Evolutionary conservation across 2,797 vertebrate genomes (phyloP).

Genomic region (Pseudocheirus occidentalis): DNA sequence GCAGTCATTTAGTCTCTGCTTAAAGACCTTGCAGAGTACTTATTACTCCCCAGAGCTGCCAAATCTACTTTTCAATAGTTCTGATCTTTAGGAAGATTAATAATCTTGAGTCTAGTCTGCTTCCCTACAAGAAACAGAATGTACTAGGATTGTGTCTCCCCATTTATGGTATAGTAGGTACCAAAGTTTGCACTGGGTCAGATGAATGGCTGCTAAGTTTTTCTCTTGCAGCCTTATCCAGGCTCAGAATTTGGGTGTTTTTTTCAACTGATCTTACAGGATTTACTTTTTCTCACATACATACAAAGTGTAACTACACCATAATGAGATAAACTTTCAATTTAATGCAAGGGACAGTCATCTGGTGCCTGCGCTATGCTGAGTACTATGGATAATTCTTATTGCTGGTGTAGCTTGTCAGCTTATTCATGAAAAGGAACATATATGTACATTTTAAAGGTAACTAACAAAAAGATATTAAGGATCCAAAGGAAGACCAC

Average conservation of each 20-base stretch:
- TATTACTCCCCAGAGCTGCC: not conserved
- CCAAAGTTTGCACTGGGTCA: not conserved
- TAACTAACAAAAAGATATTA: not conserved
- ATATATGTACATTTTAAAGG: not conserved
- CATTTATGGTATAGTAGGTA: not conserved
- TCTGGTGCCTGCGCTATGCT: not conserved
- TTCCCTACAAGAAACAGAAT: not conserved
- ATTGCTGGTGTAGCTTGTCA: not conserved
- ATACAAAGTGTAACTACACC: not conserved
- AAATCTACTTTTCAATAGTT: not conserved
- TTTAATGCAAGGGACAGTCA: not conserved
- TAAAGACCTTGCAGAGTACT: not conserved
- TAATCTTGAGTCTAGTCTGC: not conserved
- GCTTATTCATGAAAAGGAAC: not conserved
- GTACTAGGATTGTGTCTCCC: not conserved
- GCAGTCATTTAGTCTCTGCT: not conserved
- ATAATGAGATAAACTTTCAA: not conserved
- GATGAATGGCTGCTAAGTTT: not conserved
- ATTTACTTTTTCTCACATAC: not conserved
- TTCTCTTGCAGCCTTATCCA: not conserved
- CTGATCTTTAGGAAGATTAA: not conserved
- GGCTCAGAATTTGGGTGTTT: not conserved
- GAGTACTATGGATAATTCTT: not conserved
- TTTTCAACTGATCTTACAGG: not conserved
- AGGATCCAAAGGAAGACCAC: not conserved